These are phyloP conservation scores for Sphenopsis melanotis DNA, from an alignment of 2,797 vertebrate genomes.

Conservation along the genomic window DNA sequence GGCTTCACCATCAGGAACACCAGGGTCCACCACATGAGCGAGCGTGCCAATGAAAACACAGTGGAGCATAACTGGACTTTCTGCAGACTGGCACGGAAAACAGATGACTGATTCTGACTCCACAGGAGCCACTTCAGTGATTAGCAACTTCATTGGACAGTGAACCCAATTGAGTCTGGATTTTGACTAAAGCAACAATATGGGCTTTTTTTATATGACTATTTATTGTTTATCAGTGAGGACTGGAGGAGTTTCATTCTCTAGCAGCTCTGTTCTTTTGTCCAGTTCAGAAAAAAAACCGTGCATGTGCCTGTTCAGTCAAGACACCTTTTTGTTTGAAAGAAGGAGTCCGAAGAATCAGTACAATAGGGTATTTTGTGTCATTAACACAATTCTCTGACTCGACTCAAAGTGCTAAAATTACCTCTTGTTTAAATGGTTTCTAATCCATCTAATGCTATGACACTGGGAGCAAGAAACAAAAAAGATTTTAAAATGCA, in stretches of 20 bases:
- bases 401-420: slow-evolving; percentile 69
- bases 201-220: slow-evolving; percentile 59
- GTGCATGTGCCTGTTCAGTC: slow-evolving; percentile 78
- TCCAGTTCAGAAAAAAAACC: slow-evolving; percentile 51
- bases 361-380: slow-evolving; percentile 54
- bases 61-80: slow-evolving; percentile 99
- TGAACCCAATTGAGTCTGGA: slow-evolving; percentile 33
- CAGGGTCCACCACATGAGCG: slow-evolving; percentile 97
- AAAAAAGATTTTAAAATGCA: slow-evolving; percentile 52
- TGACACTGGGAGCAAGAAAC: slow-evolving; percentile 62
- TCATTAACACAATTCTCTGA: slow-evolving; percentile 66
- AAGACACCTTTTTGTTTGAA: slow-evolving; percentile 72
- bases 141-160: not conserved
- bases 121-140: not conserved
- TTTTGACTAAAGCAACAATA: slow-evolving; percentile 44
- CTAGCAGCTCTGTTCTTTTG: slow-evolving; percentile 54
- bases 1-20: slow-evolving; percentile 97
- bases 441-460: slow-evolving; percentile 67
- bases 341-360: slow-evolving; percentile 66
- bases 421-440: slow-evolving; percentile 60
- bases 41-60: slow-evolving; percentile 97
- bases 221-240: slow-evolving; percentile 79
- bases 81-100: slow-evolving; percentile 92
- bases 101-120: slow-evolving; percentile 83
- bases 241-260: slow-evolving; percentile 65